Evolutionary conservation across 2,888 invertebrate genomes (phyloP).

Genomic region (Meta bourneti): DNA sequence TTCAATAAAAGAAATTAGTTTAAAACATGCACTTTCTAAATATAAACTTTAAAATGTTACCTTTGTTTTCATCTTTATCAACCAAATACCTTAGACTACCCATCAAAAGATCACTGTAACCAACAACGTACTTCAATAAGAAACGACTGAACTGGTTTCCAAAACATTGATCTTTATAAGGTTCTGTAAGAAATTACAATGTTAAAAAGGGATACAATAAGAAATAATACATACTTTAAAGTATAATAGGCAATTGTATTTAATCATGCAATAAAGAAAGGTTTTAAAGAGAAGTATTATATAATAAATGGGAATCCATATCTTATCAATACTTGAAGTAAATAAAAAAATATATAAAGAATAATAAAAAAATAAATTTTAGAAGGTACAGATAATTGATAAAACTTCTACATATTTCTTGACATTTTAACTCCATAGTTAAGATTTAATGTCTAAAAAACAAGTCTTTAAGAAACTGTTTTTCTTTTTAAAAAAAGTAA

Average conservation of each 20-base stretch:
- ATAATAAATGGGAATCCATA: no score
- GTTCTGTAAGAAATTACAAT: slow-evolving; percentile 85
- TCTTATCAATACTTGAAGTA: no score
- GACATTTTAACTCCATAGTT: no score
- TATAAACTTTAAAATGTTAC: slow-evolving; percentile 81
- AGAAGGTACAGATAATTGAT: no score
- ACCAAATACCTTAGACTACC: slow-evolving; percentile 96
- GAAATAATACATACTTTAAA: background rate
- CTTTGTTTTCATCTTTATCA: slow-evolving; percentile 97
- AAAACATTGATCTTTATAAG: slow-evolving; percentile 93
- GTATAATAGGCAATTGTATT: background rate
- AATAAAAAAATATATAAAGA: no score
- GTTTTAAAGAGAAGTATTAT: background rate
- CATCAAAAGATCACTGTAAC: slow-evolving; percentile 98
- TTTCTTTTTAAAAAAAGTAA: no score
- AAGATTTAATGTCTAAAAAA: no score
- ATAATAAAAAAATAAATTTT: no score
- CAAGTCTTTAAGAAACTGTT: no score
- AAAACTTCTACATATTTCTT: no score
- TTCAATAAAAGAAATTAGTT: background rate
- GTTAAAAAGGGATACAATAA: background rate
- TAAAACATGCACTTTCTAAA: background rate
- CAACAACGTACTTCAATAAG: slow-evolving; percentile 94
- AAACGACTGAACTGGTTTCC: slow-evolving; percentile 95
- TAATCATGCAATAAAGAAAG: background rate